Evolutionary conservation across 2,113 vertebrate species (phyloP).

Genomic region (Atherinomorus stipes): DNA sequence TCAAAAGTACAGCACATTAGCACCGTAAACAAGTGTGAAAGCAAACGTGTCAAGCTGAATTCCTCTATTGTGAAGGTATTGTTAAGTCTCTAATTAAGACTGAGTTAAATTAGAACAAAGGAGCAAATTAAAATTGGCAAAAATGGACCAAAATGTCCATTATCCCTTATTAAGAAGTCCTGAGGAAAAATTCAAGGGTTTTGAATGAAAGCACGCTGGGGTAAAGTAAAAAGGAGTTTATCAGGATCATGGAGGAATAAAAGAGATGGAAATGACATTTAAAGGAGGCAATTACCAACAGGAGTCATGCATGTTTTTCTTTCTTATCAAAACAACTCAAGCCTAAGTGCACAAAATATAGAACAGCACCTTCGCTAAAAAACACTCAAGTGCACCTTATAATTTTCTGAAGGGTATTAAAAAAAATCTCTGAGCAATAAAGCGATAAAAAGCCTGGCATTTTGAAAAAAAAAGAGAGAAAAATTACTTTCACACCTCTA

Average conservation of each 20-base stretch:
- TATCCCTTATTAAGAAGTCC: too few species aligned
- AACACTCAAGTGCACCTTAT: conserved; percentile 20
- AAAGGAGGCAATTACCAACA: background rate
- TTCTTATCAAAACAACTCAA: background rate
- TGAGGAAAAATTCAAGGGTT: background rate
- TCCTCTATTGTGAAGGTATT: background rate
- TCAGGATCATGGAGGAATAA: background rate
- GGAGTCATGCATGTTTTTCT: conserved; percentile 1
- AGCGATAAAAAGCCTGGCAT: conserved; percentile 17
- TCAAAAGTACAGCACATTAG: conserved; percentile 35
- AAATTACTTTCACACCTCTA: conserved; percentile 11
- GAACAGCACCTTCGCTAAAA: background rate
- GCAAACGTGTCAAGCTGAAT: background rate
- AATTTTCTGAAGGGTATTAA: background rate
- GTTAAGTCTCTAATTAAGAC: background rate
- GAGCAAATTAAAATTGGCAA: too few species aligned
- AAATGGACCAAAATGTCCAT: background rate
- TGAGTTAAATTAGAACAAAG: background rate
- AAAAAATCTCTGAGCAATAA: background rate
- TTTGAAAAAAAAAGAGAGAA: background rate
- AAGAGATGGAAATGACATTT: conserved; percentile 2
- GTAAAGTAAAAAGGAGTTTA: background rate
- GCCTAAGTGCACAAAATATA: conserved; percentile 20
- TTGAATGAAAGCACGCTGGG: background rate
- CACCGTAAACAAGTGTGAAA: conserved; percentile 7